Percentiles rank a stretch among this genome's conserved stretches.
phyloP scores from a whole-genome alignment of 2,888 invertebrate genomes.

The Agonopterix alstromeriana region DNA sequence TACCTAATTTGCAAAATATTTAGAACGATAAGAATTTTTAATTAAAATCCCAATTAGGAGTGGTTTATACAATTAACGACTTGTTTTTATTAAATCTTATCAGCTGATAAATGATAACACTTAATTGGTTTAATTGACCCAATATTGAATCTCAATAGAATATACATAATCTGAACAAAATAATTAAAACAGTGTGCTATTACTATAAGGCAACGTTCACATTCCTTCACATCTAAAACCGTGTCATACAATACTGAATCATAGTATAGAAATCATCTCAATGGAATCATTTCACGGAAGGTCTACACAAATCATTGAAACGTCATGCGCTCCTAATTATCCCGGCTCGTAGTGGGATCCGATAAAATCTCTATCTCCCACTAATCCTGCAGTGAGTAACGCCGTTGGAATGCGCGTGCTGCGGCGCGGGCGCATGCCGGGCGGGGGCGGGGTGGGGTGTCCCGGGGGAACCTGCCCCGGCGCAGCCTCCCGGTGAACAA shows the following conservation, averaged over 20 bases:
- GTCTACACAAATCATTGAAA: slow-evolving; percentile 41
- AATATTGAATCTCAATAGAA: too few relatives aligned
- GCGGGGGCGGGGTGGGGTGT: slow-evolving; percentile 15
- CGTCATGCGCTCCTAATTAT: slow-evolving; percentile 48
- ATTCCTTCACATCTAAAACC: too few relatives aligned
- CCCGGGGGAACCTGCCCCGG: slow-evolving; percentile 22
- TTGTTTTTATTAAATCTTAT: too few relatives aligned
- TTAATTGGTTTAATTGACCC: too few relatives aligned
- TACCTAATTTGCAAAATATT: too few relatives aligned
- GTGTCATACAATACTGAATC: background rate
- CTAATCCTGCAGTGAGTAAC: slow-evolving; percentile 13
- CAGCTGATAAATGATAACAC: too few relatives aligned
- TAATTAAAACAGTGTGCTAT: too few relatives aligned
- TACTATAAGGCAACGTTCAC: too few relatives aligned
- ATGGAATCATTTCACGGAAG: slow-evolving; percentile 35
- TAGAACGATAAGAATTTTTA: too few relatives aligned
- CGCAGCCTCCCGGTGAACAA: slow-evolving; percentile 7
- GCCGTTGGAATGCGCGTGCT: slow-evolving; percentile 13
- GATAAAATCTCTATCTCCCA: slow-evolving; percentile 50
- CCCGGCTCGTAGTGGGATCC: slow-evolving; percentile 24
- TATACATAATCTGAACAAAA: too few relatives aligned
- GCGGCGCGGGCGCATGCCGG: slow-evolving; percentile 6
- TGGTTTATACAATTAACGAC: too few relatives aligned
- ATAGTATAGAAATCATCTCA: slow-evolving; percentile 13
- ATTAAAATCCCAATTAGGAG: too few relatives aligned